A percentile compares a stretch with the other conserved stretches of the same genome.
These are phyloP conservation scores for Choreutis nemorana DNA, from an alignment of 2,888 invertebrate genomes.

Conservation along the genomic window DNA sequence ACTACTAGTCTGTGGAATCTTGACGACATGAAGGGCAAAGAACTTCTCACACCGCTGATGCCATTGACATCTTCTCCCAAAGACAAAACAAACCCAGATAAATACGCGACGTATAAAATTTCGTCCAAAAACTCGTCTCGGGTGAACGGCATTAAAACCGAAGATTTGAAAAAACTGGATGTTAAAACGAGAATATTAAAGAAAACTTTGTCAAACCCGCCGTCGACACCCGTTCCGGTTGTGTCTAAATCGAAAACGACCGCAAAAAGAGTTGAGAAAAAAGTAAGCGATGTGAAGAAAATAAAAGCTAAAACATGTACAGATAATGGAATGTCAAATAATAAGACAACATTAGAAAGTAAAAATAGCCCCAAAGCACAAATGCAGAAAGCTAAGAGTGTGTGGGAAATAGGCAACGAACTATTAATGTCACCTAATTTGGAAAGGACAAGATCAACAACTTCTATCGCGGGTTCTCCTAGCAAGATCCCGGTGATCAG, in stretches of 20 bases:
- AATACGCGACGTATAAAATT: conserved; percentile 61
- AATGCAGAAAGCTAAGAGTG: conserved; percentile 62
- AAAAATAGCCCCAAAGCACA: conserved; percentile 42
- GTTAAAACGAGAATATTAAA: conserved; percentile 63
- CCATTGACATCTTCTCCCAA: conserved; percentile 35
- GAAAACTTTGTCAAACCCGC: conserved; percentile 62
- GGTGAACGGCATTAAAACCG: conserved; percentile 42
- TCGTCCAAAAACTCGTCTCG: conserved; percentile 47
- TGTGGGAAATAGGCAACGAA: conserved; percentile 62
- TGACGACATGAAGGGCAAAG: conserved; percentile 63
- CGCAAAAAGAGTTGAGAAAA: conserved; percentile 49
- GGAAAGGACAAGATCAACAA: conserved; percentile 57
- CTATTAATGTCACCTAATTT: conserved; percentile 37
- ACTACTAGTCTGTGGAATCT: conserved; percentile 69
- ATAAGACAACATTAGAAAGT: conserved; percentile 35
- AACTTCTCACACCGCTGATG: conserved; percentile 44
- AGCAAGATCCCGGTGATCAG: conserved; percentile 71
- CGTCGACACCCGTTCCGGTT: conserved; percentile 57
- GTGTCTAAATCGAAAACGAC: conserved; percentile 48
- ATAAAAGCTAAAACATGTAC: conserved; percentile 41
- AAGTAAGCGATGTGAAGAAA: conserved; percentile 47
- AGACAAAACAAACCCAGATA: conserved; percentile 53
- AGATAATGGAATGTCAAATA: conserved; percentile 49
- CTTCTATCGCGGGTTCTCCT: conserved; percentile 65
- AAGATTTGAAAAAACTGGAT: conserved; percentile 58